Base-by-base conservation (phyloP, 1,140 invertebrate species). In the Telenomus remus region DNA sequence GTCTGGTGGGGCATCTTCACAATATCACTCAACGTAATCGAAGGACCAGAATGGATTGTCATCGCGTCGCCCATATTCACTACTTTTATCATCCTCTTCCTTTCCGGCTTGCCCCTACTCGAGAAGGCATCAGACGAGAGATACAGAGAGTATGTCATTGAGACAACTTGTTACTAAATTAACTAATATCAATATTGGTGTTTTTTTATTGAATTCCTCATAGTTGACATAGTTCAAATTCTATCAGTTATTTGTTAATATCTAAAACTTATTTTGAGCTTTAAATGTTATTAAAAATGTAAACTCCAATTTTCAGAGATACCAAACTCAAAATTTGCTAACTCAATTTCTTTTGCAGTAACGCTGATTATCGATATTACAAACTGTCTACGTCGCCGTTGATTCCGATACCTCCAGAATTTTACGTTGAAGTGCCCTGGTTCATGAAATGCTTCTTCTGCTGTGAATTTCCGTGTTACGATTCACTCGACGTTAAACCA, bases 1-100 rank as follows among this genome's bases (percentile, higher is more conserved):
- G 89, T 98, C 0, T 98, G 97, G 97, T 96, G 95, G 93, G 96
- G 96, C 0, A 93, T 98, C 47, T 98, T 97, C 82, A 91, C 95
- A 43, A 95, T 97, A 83, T 95, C 95, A 0, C 86, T 96, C 0
- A 96, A 95, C 80, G 93, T 96, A 1, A 92, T 97, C 47, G 91
- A 93, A 80, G 93, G 93, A 35, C 81, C 91, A 53, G 93, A 97
- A 89, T 95, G 94, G 93, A 89, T 95, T 9, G 94, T 93, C 9
- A 93, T 98, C 79, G 89, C 95, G 35, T 96, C 95, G 4, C 96
- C 96, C 6, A 89, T 97, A 37, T 97, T 97, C 82, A 96, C 94
- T 6, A 95, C 94, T 0, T 84, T 94, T 55, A 96, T 97, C 39
- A 94, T 98, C 74, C 89, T 97, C 4, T 96, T 97, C 85, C 89